Percentiles rank a stretch among this genome's conserved stretches.
Conservation (phyloP, 2,113 vertebrate genomes). For the Misgurnus anguillicaudatus region DNA sequence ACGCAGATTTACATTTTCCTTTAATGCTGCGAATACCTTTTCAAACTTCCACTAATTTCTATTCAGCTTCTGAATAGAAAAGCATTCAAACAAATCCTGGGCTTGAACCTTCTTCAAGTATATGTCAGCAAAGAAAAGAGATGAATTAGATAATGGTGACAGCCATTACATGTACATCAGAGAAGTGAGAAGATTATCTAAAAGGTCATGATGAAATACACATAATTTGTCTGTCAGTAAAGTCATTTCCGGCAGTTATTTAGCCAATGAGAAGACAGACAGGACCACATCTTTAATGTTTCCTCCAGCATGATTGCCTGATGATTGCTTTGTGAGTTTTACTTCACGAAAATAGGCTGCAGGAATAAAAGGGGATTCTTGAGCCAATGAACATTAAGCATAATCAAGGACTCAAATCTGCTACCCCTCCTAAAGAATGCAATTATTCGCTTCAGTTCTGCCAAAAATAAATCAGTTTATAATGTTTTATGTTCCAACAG, state of each 20-base stretch:
- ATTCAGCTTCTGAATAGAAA: conserved; percentile 18
- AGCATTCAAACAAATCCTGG: conserved; percentile 1
- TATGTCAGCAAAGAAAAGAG: conserved; percentile 1
- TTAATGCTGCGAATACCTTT: conserved; percentile 3
- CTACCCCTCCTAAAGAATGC: no score
- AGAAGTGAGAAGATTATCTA: conserved; percentile 27
- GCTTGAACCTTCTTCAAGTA: background rate
- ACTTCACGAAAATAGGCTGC: conserved; percentile 2
- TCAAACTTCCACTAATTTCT: conserved; percentile 2
- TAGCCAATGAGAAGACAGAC: conserved; percentile 6
- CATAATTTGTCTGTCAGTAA: conserved; percentile 9
- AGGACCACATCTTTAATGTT: conserved; percentile 23
- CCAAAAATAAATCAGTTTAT: background rate
- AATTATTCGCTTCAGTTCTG: background rate
- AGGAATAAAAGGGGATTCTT: conserved; percentile 14
- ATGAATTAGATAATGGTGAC: conserved; percentile 21
- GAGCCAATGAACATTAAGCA: conserved; percentile 4
- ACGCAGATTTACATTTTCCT: background rate
- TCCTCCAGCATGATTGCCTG: background rate
- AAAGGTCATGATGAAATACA: background rate
- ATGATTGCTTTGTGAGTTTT: conserved; percentile 8
- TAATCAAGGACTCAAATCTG: background rate
- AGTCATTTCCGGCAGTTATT: conserved; percentile 24
- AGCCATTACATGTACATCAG: background rate
- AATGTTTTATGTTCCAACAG: conserved; percentile 11